phyloP scores from a whole-genome alignment of 2,797 vertebrate species.

The Melanotaenia trifasciata region DNA sequence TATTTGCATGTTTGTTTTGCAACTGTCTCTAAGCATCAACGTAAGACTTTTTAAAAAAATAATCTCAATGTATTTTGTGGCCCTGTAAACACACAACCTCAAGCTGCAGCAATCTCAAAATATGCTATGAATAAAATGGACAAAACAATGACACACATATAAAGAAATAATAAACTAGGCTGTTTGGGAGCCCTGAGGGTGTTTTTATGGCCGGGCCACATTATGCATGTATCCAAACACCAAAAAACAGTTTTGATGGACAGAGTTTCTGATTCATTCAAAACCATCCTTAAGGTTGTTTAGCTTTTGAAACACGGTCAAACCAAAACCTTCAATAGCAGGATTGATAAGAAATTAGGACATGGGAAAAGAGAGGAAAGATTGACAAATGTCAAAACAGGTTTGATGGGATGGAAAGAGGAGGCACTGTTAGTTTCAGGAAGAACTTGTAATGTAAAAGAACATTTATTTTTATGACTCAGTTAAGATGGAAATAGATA shows the following conservation, averaged over 20 bases:
- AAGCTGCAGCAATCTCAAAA: background rate
- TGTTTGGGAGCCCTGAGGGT: constrained; percentile 2
- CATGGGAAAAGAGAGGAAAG: background rate
- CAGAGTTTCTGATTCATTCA: constrained; percentile 43
- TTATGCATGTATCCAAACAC: constrained; percentile 24
- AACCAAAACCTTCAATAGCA: background rate
- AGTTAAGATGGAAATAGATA: no score
- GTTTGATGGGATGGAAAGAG: background rate
- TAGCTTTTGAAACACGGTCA: background rate
- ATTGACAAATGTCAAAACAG: background rate
- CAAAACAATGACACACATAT: constrained; percentile 6
- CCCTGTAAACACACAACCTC: background rate
- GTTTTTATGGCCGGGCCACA: constrained; percentile 1
- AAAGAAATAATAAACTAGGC: constrained; percentile 14
- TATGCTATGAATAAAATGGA: background rate
- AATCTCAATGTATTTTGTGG: background rate
- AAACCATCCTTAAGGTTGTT: constrained; percentile 14
- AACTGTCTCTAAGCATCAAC: constrained; percentile 19
- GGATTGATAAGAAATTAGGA: constrained; percentile 28
- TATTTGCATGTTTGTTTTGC: constrained; percentile 10
- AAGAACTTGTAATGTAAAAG: background rate
- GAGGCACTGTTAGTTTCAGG: background rate
- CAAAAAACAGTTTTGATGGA: constrained; percentile 15
- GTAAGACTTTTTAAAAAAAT: constrained; percentile 13
- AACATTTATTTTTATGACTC: no score